Percentiles rank a stretch among this genome's conserved stretches.
Conservation (phyloP, 2,113 vertebrate species). For the Trinectes maculatus region DNA sequence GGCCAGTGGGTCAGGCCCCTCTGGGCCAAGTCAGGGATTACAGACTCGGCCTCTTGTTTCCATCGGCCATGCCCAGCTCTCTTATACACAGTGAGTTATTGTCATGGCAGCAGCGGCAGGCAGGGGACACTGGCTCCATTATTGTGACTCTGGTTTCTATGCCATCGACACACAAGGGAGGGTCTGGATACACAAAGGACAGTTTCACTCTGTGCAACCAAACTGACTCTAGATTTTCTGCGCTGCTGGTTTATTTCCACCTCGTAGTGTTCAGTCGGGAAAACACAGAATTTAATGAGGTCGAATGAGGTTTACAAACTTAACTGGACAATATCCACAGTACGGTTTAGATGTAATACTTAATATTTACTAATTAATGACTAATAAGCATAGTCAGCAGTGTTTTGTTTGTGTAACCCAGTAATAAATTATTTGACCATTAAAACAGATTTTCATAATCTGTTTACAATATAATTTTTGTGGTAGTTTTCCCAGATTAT, state of each 20-base stretch:
- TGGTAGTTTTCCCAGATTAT: no score
- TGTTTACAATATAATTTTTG: no score
- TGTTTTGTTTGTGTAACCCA: no score
- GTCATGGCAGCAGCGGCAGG: slow-evolving; percentile 68
- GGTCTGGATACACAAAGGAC: slow-evolving; percentile 61
- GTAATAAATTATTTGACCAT: no score
- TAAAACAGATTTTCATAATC: no score
- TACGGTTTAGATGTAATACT: no score
- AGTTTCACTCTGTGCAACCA: slow-evolving; percentile 45
- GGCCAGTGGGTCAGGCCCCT: slow-evolving; percentile 27
- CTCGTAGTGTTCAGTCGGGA: slow-evolving; percentile 20
- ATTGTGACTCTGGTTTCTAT: slow-evolving; percentile 66
- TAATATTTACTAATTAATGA: no score
- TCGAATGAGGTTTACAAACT: neutral
- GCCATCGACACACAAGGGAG: slow-evolving; percentile 54
- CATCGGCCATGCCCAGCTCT: slow-evolving; percentile 41
- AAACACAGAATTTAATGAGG: neutral
- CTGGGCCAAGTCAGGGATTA: slow-evolving; percentile 45
- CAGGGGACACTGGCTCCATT: slow-evolving; percentile 72
- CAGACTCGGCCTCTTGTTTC: slow-evolving; percentile 55
- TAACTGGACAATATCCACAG: no score
- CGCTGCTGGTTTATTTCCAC: slow-evolving; percentile 39
- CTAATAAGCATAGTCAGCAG: neutral
- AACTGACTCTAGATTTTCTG: slow-evolving; percentile 44
- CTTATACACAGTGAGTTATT: slow-evolving; percentile 55